These are phyloP conservation scores for Pissodes strobi DNA, from an alignment of 1,140 invertebrate genomes.

Conservation along the genomic window DNA sequence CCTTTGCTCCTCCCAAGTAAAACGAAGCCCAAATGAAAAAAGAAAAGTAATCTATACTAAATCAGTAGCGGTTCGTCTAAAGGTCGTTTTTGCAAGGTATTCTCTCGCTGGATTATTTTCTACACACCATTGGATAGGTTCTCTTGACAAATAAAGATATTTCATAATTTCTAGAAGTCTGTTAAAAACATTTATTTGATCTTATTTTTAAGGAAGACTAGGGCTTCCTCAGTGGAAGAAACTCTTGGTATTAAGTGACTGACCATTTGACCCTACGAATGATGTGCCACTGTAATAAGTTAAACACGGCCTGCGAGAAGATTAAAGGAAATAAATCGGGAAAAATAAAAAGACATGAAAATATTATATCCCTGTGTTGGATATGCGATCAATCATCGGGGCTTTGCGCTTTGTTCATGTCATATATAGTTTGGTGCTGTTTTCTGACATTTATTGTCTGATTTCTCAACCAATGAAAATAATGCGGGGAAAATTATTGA, in stretches of 20 bases:
- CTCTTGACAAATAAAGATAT: no score
- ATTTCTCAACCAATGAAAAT: no score
- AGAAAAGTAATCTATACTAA: constrained; percentile 1
- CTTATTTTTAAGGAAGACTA: neutral
- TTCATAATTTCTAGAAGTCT: no score
- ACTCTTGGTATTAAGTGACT: neutral
- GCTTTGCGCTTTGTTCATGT: neutral
- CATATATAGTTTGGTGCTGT: no score
- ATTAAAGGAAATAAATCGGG: constrained; percentile 10
- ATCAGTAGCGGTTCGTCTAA: no score
- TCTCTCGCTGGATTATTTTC: no score
- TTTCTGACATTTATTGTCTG: no score
- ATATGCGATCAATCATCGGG: constrained; percentile 5
- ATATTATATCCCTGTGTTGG: constrained; percentile 13
- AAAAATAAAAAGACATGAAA: neutral
- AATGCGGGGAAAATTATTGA: no score
- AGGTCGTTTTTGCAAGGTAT: no score
- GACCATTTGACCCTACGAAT: neutral
- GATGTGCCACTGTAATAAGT: constrained; percentile 6
- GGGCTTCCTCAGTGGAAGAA: neutral
- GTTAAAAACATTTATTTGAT: no score
- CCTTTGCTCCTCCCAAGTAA: constrained; percentile 7
- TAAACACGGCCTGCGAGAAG: neutral
- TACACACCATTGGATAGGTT: no score
- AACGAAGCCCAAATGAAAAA: constrained; percentile 7